Percentiles rank a stretch among this genome's conserved stretches.
Conservation (phyloP, 1,140 invertebrate species). For the Bombus affinis region DNA sequence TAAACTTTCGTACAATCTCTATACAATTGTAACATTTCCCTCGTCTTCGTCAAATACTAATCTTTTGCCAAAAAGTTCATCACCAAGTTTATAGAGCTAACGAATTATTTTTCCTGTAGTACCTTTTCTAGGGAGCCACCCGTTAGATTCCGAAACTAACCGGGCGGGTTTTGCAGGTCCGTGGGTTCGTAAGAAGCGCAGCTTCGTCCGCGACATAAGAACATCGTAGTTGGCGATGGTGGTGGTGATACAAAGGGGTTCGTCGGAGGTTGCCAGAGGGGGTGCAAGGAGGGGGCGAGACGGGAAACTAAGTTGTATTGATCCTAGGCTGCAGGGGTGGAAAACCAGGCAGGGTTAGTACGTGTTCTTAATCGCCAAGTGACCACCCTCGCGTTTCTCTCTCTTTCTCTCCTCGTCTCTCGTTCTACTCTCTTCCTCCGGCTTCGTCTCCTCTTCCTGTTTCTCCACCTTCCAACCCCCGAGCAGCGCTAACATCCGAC, state of each 20-base stretch:
- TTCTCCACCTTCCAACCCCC: conserved; percentile 67
- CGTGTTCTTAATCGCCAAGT: conserved; percentile 84
- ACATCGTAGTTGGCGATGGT: conserved; percentile 71
- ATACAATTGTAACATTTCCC: background rate
- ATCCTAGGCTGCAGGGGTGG: conserved; percentile 81
- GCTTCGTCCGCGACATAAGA: conserved; percentile 82
- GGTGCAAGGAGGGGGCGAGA: conserved; percentile 74
- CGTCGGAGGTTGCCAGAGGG: conserved; percentile 58
- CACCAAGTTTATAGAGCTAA: background rate
- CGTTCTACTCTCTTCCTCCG: conserved; percentile 43
- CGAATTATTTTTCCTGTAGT: background rate
- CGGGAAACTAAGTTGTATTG: conserved; percentile 83
- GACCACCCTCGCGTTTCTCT: conserved; percentile 79
- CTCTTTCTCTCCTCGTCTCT: conserved; percentile 59
- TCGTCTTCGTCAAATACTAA: background rate
- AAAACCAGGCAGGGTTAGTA: conserved; percentile 82
- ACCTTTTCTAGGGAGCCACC: conserved; percentile 37
- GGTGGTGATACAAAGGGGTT: conserved; percentile 54
- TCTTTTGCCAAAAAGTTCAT: background rate
- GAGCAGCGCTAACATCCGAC: conserved; percentile 64
- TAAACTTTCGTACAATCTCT: background rate
- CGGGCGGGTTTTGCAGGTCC: conserved; percentile 59
- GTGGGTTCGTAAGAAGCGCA: conserved; percentile 76
- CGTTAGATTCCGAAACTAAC: conserved; percentile 55
- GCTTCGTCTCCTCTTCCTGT: conserved; percentile 49